phyloP scores from a whole-genome alignment of 2,797 vertebrate species.

The Catamblyrhynchus diadema region DNA sequence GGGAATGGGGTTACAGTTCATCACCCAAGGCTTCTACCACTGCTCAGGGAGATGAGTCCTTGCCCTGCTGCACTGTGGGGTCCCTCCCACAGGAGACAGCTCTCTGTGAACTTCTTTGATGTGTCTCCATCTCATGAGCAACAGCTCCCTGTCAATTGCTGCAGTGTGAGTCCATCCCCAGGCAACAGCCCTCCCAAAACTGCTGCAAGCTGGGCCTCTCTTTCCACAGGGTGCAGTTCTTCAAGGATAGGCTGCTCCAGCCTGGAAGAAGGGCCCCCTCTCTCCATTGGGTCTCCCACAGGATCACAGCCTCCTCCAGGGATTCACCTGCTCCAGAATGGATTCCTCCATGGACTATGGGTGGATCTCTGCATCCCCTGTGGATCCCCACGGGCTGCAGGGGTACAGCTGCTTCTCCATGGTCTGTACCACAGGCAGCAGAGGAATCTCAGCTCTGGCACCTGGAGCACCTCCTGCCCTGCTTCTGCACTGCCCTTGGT shows the following conservation, averaged over 20 bases:
- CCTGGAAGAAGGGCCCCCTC: background rate
- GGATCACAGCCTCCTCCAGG: background rate
- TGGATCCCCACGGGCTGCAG: background rate
- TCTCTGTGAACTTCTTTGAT: background rate
- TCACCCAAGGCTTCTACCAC: background rate
- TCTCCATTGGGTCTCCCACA: background rate
- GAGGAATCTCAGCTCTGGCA: accelerated
- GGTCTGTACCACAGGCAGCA: background rate
- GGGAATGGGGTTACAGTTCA: background rate
- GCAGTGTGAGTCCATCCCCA: background rate
- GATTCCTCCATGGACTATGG: accelerated
- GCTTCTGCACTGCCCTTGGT: background rate
- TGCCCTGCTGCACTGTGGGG: background rate
- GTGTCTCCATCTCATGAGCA: background rate
- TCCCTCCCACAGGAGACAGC: background rate
- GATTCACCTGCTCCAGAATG: accelerated
- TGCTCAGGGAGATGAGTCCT: background rate
- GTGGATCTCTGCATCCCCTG: background rate
- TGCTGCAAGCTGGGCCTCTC: no score
- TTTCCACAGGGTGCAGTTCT: background rate
- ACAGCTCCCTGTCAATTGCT: background rate
- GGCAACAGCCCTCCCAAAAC: background rate
- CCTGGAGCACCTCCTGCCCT: background rate
- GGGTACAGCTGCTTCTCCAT: background rate
- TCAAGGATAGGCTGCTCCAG: background rate